phyloP scores from a whole-genome alignment of 2,888 invertebrate species.

The Lamproptera curius region DNA sequence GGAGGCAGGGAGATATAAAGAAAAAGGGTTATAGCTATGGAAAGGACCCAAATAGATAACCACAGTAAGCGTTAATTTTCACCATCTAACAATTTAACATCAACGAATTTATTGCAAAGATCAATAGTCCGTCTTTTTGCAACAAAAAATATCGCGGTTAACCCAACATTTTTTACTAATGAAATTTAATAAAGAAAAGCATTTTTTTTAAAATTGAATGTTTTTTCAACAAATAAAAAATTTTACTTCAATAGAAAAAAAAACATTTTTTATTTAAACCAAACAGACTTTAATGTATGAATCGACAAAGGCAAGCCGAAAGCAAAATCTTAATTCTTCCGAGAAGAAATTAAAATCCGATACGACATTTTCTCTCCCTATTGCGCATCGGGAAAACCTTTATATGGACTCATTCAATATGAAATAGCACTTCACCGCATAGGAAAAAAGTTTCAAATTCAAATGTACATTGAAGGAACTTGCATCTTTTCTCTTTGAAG shows the following conservation, averaged over 20 bases:
- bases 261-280: constrained; percentile 34
- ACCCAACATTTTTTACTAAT: too few species aligned
- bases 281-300: constrained; percentile 55
- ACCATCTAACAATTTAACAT: too few species aligned
- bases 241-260: neutral
- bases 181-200: too few species aligned
- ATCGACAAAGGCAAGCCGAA: constrained; percentile 48
- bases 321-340: constrained; percentile 70
- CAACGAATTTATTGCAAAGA: too few species aligned
- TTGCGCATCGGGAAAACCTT: constrained; percentile 9
- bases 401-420: neutral
- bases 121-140: too few species aligned
- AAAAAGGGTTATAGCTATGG: too few species aligned
- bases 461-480: constrained; percentile 19
- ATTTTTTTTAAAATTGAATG: too few species aligned
- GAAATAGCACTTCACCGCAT: constrained; percentile 27
- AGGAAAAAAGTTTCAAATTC: constrained; percentile 19
- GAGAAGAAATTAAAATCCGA: constrained; percentile 74
- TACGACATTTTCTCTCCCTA: constrained; percentile 62
- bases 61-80: too few species aligned
- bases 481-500: constrained; percentile 26
- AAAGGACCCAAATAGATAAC: too few species aligned
- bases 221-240: neutral
- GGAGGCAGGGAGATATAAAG: too few species aligned
- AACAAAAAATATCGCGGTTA: too few species aligned